phyloP scores from a whole-genome alignment of 1,140 invertebrate genomes.

The Lepidurus arcticus region DNA sequence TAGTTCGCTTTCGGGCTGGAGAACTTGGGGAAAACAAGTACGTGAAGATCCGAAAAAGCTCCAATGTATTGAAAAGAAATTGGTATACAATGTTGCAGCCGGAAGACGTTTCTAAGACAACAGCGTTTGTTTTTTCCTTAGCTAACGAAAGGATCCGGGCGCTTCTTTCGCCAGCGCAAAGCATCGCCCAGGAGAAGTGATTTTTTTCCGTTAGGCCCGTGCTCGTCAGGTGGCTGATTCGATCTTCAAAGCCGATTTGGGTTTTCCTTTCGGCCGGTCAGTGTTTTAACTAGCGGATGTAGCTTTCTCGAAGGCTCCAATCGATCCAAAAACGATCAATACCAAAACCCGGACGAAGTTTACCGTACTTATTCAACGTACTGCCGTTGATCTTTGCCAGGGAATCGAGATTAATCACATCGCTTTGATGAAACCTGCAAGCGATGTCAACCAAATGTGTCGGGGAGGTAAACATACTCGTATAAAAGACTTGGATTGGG shows the following conservation, averaged over 20 bases:
- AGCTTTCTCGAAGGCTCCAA: not conserved
- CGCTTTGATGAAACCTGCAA: not conserved
- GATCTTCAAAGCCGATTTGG: not conserved
- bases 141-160: not conserved
- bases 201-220: not conserved
- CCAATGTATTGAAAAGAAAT: not conserved
- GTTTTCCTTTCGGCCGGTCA: not conserved
- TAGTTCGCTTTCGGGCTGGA: not conserved
- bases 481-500: not conserved
- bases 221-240: not conserved
- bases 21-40: no score
- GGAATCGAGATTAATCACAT: not conserved
- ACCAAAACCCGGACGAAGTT: not conserved
- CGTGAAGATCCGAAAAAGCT: no score
- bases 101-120: not conserved
- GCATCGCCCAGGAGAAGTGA: not conserved
- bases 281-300: not conserved
- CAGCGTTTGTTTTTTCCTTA: not conserved
- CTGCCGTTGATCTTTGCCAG: not conserved
- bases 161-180: not conserved
- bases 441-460: not conserved
- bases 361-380: not conserved
- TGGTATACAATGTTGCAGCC: not conserved
- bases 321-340: not conserved
- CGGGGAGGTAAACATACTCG: not conserved